Conservation (phyloP, 2,797 vertebrate species). For the Trichosurus vulpecula region DNA sequence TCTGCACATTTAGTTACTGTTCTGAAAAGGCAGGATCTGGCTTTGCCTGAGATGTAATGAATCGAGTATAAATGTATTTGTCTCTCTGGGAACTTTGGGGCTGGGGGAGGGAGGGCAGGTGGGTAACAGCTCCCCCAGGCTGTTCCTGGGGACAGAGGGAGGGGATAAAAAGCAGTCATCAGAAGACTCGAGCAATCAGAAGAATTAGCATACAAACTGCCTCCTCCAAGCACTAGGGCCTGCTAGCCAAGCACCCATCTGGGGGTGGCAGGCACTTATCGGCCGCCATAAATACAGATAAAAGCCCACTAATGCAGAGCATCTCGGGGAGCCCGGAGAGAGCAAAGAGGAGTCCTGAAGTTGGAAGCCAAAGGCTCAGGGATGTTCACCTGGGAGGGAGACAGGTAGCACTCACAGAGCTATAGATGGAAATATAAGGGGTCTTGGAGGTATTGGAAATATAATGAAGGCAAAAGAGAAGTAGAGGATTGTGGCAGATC, state of each 20-base stretch:
- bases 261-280: slow-evolving; percentile 58
- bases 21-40: slow-evolving; percentile 50
- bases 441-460: not conserved
- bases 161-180: slow-evolving; percentile 50
- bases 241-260: slow-evolving; percentile 41
- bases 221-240: slow-evolving; percentile 53
- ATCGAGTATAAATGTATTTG: slow-evolving; percentile 64
- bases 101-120: slow-evolving; percentile 38
- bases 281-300: slow-evolving; percentile 52
- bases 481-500: not conserved
- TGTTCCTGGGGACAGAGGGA: slow-evolving; percentile 59
- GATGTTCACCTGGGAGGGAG: not conserved
- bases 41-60: slow-evolving; percentile 62
- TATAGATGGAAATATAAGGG: not conserved
- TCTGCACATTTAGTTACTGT: slow-evolving; percentile 39
- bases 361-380: not conserved
- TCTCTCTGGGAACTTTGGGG: slow-evolving; percentile 43
- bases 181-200: slow-evolving; percentile 27
- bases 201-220: slow-evolving; percentile 77
- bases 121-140: slow-evolving; percentile 26
- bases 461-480: not conserved
- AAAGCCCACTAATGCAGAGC: slow-evolving; percentile 12
- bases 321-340: not conserved
- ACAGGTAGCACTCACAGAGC: not conserved
- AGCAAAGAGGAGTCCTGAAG: not conserved